These are phyloP conservation scores for Trialeurodes vaporariorum DNA, from an alignment of 1,140 invertebrate genomes.

Conservation along the genomic window DNA sequence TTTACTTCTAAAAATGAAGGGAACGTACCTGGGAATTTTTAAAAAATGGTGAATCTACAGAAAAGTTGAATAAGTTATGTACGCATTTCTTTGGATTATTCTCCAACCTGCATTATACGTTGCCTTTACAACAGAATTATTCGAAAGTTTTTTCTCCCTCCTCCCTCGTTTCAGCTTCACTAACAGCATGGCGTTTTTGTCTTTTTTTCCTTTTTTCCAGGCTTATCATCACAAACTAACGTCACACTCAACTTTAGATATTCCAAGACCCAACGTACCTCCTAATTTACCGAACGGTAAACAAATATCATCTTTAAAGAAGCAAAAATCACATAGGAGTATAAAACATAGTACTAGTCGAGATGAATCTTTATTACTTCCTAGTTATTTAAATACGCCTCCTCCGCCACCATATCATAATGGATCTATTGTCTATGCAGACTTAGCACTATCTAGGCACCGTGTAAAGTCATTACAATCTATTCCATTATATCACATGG, in stretches of 20 bases:
- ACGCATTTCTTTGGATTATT: too few species aligned
- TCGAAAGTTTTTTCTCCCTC: not conserved
- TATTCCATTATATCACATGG: constrained; percentile 39
- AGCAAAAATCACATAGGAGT: not conserved
- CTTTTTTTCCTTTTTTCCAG: not conserved
- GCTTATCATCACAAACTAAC: not conserved
- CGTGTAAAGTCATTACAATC: constrained; percentile 21
- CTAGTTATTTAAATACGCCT: not conserved
- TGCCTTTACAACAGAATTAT: too few species aligned
- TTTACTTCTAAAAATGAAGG: too few species aligned
- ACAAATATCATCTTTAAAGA: not conserved
- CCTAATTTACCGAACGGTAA: not conserved
- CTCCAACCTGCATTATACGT: too few species aligned
- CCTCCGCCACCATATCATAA: not conserved
- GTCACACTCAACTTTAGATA: not conserved
- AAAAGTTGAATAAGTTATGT: too few species aligned
- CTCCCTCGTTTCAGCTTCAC: not conserved
- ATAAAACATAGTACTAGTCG: not conserved
- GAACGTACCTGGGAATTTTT: too few species aligned
- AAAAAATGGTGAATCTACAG: too few species aligned
- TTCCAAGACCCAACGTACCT: not conserved
- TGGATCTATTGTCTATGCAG: constrained; percentile 7
- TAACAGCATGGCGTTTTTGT: not conserved
- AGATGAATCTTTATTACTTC: not conserved
- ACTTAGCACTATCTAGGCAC: not conserved